Conservation (phyloP, 64 coral and sea anemone species). For the Exaiptasia diaphana region DNA sequence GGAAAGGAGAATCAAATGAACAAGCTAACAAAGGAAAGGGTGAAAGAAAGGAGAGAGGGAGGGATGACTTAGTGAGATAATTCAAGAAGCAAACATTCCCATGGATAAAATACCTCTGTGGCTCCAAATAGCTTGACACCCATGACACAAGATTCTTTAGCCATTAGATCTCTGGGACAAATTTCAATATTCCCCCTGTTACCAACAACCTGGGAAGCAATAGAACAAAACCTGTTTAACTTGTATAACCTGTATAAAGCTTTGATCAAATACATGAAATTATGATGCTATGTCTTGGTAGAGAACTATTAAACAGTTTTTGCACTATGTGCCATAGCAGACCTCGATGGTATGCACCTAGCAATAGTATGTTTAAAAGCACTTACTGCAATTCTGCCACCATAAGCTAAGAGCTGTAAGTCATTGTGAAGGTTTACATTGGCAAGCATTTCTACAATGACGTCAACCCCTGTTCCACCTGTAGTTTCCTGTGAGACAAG, state of each 20-base stretch:
- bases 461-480: slow-evolving; percentile 61
- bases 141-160: slow-evolving; percentile 84
- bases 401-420: slow-evolving; percentile 57
- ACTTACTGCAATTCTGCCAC: slow-evolving; percentile 82
- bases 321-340: too few species aligned
- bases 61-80: not conserved
- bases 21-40: not conserved
- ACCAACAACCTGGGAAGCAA: slow-evolving; percentile 75
- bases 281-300: too few species aligned
- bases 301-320: too few species aligned
- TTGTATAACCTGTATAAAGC: not conserved
- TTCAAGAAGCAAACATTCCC: not conserved
- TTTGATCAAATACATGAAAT: too few species aligned
- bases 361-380: too few species aligned
- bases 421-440: slow-evolving; percentile 78
- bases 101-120: slow-evolving; percentile 44
- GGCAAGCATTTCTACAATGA: slow-evolving; percentile 89
- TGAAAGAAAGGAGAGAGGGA: not conserved
- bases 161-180: slow-evolving; percentile 81
- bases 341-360: too few species aligned
- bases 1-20: too few species aligned
- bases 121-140: slow-evolving; percentile 58
- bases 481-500: slow-evolving; percentile 65
- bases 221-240: not conserved
- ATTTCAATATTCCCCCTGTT: slow-evolving; percentile 91